Evolutionary conservation across 2,797 vertebrate species (phyloP).

Genomic region (Periophthalmus magnuspinnatus): DNA sequence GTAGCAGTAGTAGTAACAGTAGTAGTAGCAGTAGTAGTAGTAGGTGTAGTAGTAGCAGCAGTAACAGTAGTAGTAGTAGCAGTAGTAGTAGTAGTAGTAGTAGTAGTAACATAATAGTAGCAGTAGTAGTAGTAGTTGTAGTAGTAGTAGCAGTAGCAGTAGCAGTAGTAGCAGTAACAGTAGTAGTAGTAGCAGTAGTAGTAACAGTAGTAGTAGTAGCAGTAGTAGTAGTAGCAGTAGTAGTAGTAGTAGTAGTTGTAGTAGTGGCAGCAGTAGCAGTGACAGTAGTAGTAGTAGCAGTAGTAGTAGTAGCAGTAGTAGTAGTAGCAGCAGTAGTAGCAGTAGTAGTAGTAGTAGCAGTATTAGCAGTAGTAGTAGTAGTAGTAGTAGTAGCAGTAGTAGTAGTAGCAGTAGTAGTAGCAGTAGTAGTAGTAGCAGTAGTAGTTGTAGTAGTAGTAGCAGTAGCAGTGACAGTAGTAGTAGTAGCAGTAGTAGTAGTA

Average conservation of each 20-base stretch:
- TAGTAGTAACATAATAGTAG: neutral
- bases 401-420: too few species aligned
- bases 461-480: neutral
- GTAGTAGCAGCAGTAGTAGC: neutral
- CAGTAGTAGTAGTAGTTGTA: too few species aligned
- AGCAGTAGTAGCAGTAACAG: neutral
- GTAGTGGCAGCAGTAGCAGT: too few species aligned
- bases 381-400: neutral
- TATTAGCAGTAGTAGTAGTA: neutral
- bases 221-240: neutral
- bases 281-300: too few species aligned
- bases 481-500: neutral
- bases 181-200: neutral
- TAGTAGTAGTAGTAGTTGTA: neutral
- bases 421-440: too few species aligned
- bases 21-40: neutral
- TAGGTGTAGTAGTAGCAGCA: too few species aligned
- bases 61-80: neutral
- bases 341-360: neutral
- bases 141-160: too few species aligned
- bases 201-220: neutral
- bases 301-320: too few species aligned
- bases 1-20: neutral
- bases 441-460: too few species aligned
- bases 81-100: neutral